phyloP scores from a whole-genome alignment of 1,140 invertebrate species.

The Hycleus cichorii region DNA sequence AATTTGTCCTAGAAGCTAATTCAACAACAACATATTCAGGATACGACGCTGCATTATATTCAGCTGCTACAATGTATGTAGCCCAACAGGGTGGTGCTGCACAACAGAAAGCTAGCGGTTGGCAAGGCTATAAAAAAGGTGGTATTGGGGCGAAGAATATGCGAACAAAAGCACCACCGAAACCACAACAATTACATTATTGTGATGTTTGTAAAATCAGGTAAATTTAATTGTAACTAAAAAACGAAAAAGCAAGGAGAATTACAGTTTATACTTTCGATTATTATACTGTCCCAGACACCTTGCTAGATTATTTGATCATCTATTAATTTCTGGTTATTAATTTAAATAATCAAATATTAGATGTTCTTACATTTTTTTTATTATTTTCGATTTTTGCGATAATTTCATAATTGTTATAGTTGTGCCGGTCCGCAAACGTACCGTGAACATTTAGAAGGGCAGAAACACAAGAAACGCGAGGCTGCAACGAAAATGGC shows the following conservation, averaged over 20 bases:
- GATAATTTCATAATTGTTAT: constrained; percentile 4
- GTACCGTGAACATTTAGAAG: constrained; percentile 94
- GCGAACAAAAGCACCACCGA: constrained; percentile 72
- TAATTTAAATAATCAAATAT: neutral
- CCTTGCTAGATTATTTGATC: constrained; percentile 12
- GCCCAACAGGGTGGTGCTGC: constrained; percentile 61
- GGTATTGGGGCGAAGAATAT: constrained; percentile 56
- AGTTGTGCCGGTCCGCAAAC: constrained; percentile 56
- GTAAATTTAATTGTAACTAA: constrained; percentile 40
- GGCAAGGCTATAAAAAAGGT: constrained; percentile 67
- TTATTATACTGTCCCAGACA: constrained; percentile 14
- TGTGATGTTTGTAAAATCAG: constrained; percentile 98
- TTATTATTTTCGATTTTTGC: neutral
- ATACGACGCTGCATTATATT: constrained; percentile 88
- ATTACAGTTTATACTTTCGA: constrained; percentile 7
- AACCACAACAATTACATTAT: constrained; percentile 87
- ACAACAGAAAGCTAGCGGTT: constrained; percentile 52
- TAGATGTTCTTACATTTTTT: neutral
- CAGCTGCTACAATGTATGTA: constrained; percentile 87
- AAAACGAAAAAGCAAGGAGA: constrained; percentile 8
- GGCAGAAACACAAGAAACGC: constrained; percentile 98
- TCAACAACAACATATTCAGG: constrained; percentile 65
- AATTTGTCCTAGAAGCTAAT: constrained; percentile 41
- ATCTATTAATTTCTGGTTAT: neutral
- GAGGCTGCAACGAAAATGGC: constrained; percentile 81